These are phyloP conservation scores for Lagodon rhomboides DNA, from an alignment of 2,797 vertebrate species.

Conservation along the genomic window DNA sequence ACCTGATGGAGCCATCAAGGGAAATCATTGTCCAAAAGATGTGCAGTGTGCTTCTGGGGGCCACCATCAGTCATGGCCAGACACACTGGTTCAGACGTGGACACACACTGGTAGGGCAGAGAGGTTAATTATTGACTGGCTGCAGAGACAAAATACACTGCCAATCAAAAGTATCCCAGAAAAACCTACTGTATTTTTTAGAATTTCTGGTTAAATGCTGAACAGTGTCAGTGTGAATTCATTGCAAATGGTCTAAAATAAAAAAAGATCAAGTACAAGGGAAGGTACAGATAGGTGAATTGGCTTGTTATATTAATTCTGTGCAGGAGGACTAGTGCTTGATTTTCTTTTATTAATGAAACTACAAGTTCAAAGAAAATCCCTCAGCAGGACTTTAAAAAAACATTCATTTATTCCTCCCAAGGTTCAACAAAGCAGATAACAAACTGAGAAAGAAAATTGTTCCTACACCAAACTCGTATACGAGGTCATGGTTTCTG, in stretches of 20 bases:
- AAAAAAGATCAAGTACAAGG: background rate
- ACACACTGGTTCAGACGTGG: slow-evolving; percentile 30
- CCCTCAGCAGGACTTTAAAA: background rate
- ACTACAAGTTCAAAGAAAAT: background rate
- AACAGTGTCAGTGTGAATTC: background rate
- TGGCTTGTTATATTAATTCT: background rate
- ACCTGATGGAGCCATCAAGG: slow-evolving; percentile 74
- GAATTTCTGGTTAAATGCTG: background rate
- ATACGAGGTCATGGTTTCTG: no score
- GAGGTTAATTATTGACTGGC: slow-evolving; percentile 38
- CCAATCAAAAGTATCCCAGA: slow-evolving; percentile 25
- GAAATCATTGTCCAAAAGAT: slow-evolving; percentile 62
- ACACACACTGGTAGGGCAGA: slow-evolving; percentile 23
- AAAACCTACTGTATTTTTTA: background rate
- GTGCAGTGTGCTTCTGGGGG: slow-evolving; percentile 39
- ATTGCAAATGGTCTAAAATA: background rate
- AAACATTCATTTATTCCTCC: background rate
- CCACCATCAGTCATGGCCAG: slow-evolving; percentile 61
- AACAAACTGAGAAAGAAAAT: background rate
- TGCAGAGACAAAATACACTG: slow-evolving; percentile 13
- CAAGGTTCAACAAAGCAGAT: background rate
- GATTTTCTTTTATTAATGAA: background rate
- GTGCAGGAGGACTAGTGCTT: background rate
- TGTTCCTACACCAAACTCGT: no score
- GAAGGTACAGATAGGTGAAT: background rate